Conservation (phyloP, 2,888 invertebrate genomes). For the Adelphocoris suturalis region DNA sequence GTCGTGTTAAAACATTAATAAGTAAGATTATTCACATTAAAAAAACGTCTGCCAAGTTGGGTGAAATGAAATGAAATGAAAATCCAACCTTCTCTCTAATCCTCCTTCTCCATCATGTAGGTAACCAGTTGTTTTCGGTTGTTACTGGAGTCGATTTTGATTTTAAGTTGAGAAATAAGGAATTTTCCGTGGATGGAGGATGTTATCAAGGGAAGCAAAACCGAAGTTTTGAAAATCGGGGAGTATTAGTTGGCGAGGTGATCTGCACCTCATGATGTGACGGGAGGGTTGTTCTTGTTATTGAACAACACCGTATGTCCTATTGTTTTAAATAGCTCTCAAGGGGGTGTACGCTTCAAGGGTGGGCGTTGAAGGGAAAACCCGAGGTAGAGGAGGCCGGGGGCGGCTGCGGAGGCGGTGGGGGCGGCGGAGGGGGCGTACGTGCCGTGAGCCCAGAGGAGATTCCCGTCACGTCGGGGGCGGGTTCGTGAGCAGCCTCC, state of each 20-base stretch:
- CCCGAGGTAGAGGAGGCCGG: neutral
- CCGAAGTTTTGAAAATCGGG: neutral
- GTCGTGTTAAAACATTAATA: no score
- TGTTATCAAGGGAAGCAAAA: no score
- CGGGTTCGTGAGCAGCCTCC: slow-evolving; percentile 72
- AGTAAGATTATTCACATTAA: no score
- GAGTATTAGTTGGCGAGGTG: neutral
- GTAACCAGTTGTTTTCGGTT: no score
- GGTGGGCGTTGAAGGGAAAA: slow-evolving; percentile 52
- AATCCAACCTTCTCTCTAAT: no score
- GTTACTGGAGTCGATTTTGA: no score
- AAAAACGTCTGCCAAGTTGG: no score
- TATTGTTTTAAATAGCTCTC: slow-evolving; percentile 72
- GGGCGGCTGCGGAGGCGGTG: neutral
- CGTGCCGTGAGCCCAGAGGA: slow-evolving; percentile 26
- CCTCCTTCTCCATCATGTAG: no score
- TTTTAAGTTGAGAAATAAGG: no score
- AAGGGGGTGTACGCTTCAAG: slow-evolving; percentile 50
- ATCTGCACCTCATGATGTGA: slow-evolving; percentile 32
- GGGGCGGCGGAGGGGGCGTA: slow-evolving; percentile 32
- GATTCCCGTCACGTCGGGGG: slow-evolving; percentile 72
- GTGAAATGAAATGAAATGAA: no score
- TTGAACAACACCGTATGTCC: slow-evolving; percentile 71
- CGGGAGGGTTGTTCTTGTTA: slow-evolving; percentile 46
- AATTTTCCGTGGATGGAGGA: no score